phyloP scores from a whole-genome alignment of 2,113 vertebrate species.

The Gambusia holbrooki region DNA sequence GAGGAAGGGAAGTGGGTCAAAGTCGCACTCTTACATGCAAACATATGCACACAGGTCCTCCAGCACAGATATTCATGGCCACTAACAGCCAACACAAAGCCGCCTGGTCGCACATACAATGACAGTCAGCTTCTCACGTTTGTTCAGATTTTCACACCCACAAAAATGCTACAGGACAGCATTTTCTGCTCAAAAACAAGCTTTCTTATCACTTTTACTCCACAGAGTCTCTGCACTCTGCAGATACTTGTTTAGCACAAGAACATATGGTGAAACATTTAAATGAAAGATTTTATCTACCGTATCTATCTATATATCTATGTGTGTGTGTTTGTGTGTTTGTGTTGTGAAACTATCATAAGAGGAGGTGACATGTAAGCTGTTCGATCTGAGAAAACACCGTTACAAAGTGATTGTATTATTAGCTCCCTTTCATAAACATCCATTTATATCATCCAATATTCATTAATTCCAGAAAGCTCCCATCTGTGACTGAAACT shows the following conservation, averaged over 20 bases:
- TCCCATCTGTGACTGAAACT: constrained; percentile 34
- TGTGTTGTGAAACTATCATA: neutral
- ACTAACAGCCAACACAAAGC: constrained; percentile 38
- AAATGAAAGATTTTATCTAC: neutral
- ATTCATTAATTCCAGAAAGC: constrained; percentile 44
- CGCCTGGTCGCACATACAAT: constrained; percentile 31
- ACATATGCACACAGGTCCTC: constrained; percentile 50
- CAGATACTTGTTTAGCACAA: constrained; percentile 1
- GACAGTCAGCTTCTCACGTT: constrained; percentile 34
- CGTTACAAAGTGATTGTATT: constrained; percentile 14
- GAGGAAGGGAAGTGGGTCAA: constrained; percentile 43
- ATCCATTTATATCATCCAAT: constrained; percentile 34
- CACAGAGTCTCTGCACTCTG: neutral
- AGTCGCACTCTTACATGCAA: constrained; percentile 64
- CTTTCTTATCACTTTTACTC: constrained; percentile 33
- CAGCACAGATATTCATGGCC: constrained; percentile 46
- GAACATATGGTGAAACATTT: constrained; percentile 19
- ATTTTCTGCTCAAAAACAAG: constrained; percentile 16
- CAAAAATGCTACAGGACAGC: constrained; percentile 22
- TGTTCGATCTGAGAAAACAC: constrained; percentile 3
- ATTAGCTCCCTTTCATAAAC: constrained; percentile 21
- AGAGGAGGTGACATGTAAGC: neutral
- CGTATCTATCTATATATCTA: neutral
- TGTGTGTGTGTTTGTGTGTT: neutral
- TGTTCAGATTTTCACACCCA: constrained; percentile 18